Evolutionary conservation across 2,797 vertebrate genomes (phyloP), one percentile per base, ranked within the genome.

Genomic region (Brachymystax lenok): DNA sequence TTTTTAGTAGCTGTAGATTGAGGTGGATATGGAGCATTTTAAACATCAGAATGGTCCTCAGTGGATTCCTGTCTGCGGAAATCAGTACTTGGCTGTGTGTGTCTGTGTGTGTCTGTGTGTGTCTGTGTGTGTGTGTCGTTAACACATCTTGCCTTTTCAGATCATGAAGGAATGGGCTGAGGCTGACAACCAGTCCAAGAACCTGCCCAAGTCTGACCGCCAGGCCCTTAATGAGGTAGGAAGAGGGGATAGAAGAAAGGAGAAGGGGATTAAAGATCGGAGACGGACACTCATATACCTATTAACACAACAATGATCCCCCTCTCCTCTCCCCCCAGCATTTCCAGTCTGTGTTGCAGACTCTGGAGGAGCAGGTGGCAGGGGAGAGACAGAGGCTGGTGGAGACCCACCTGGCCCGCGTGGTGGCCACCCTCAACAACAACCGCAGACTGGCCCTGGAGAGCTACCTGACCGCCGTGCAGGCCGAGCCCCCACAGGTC

Each of bases 151-250:
- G 56, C 52, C 40, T 59, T n/a, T 59, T 2, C 84, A 99, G 98
- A 96, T 99, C 87, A 99, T 99, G 98, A 97, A 96, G 83, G 98
- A 99, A 90, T 99, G 98, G 98, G 98, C 98, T 79, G 98, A 99
- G 81, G 98, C 98, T 21, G 98, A 99, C 88, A 95, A 93, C 77
- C 94, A 97, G 87, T 96, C 96, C 6, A 99, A 98, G 93, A 99
- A 94, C 79, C 95, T 98, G 87, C 96, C 98, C 66, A 97, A 96
- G 68, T 95, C 97, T 0, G 97, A 98, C 85, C 99, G 98, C 93
- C 99, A 99, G 87, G 97, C 97, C 19, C 96, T 99, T 77, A 99
- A 99, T 85, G 97, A 99, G 97, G 98, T 99, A n/a, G 56, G n/a
- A 59, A 6, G 17, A 19, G 54, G 5, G 54, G 54, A 56, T 56